Evolutionary conservation across 2,888 invertebrate genomes (phyloP).

Genomic region (Latrodectus hesperus): DNA sequence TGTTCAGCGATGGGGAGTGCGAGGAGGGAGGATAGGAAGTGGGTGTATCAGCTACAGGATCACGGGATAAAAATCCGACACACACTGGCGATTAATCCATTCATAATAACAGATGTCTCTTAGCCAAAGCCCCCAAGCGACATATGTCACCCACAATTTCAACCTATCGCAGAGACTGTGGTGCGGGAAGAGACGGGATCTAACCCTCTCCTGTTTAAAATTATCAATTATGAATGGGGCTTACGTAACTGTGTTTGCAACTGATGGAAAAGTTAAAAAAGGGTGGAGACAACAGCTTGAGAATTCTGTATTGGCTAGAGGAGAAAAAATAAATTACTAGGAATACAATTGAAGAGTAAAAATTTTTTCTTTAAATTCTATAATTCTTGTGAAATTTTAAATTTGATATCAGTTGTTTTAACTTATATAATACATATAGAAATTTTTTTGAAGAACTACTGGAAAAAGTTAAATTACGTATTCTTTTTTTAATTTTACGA

Average conservation of each 20-base stretch:
- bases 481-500: too few relatives aligned
- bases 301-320: not conserved
- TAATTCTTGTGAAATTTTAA: too few relatives aligned
- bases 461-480: too few relatives aligned
- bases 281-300: slow-evolving; percentile 18
- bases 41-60: slow-evolving; percentile 4
- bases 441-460: too few relatives aligned
- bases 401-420: too few relatives aligned
- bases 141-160: slow-evolving; percentile 54
- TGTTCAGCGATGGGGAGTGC: too few relatives aligned
- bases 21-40: not conserved
- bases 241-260: slow-evolving; percentile 9
- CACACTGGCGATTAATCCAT: slow-evolving; percentile 14
- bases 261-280: slow-evolving; percentile 5
- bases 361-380: too few relatives aligned
- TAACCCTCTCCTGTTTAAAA: slow-evolving; percentile 12
- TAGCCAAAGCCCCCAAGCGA: slow-evolving; percentile 27
- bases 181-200: not conserved
- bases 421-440: too few relatives aligned
- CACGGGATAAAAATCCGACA: not conserved
- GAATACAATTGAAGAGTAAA: too few relatives aligned
- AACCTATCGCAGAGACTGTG: slow-evolving; percentile 31
- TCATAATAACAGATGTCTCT: slow-evolving; percentile 44
- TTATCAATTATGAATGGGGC: slow-evolving; percentile 46
- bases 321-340: not conserved